These are phyloP conservation scores for Athalia rosae DNA, from an alignment of 2,888 invertebrate genomes.

Conservation along the genomic window DNA sequence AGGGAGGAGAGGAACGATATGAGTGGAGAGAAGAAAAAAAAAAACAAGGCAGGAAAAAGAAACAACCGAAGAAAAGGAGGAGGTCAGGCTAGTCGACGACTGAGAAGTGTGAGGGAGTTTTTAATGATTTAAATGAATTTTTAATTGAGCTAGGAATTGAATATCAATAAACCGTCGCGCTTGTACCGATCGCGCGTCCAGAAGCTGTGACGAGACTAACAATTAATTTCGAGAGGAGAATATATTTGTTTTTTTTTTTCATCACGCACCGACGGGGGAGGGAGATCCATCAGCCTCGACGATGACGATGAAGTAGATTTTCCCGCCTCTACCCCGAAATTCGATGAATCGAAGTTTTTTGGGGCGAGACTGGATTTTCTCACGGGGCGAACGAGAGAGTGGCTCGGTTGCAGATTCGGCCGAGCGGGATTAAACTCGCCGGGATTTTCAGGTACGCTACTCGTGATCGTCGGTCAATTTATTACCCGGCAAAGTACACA, in stretches of 20 bases:
- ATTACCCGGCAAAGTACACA: too few relatives aligned
- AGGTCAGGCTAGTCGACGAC: background rate
- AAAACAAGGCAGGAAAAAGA: constrained; percentile 5
- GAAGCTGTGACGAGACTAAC: background rate
- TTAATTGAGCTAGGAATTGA: background rate
- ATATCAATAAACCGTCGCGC: background rate
- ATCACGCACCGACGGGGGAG: too few relatives aligned
- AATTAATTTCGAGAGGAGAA: background rate
- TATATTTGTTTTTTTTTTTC: too few relatives aligned
- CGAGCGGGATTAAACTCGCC: too few relatives aligned
- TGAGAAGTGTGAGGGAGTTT: constrained; percentile 8
- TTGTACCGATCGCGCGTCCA: background rate
- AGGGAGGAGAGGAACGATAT: constrained; percentile 41
- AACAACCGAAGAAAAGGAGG: background rate
- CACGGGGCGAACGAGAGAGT: too few relatives aligned
- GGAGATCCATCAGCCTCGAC: background rate
- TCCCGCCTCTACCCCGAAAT: too few relatives aligned
- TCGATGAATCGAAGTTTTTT: too few relatives aligned
- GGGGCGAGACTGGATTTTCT: too few relatives aligned
- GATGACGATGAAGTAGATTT: too few relatives aligned
- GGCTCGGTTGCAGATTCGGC: too few relatives aligned
- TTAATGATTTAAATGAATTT: constrained; percentile 16
- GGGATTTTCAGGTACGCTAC: too few relatives aligned
- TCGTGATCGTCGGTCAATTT: too few relatives aligned
- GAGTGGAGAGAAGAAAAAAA: constrained; percentile 11